A percentile compares a stretch with the other conserved stretches of the same genome.
Conservation (phyloP, 2,113 vertebrate species). For the Strigops habroptila region DNA sequence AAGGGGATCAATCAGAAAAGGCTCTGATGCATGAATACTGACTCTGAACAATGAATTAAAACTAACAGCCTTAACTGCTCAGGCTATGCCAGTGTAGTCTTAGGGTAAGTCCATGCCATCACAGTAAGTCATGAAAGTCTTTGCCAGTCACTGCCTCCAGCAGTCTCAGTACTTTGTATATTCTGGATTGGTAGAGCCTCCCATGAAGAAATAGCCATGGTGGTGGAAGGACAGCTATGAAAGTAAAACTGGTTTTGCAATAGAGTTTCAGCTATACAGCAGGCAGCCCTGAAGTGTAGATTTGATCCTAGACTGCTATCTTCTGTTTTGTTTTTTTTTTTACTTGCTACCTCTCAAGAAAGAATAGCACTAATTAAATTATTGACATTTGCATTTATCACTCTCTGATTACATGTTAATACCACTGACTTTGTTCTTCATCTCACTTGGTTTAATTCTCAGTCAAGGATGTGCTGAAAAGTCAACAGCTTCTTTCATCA, state of each 20-base stretch:
- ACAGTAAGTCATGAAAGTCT: not conserved
- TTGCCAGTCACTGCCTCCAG: not conserved
- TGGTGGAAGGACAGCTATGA: not conserved
- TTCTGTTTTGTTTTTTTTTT: not conserved
- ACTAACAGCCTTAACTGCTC: not conserved
- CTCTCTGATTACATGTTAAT: constrained; percentile 35
- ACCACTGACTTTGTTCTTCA: constrained; percentile 14
- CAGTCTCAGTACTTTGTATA: not conserved
- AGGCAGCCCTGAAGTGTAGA: not conserved
- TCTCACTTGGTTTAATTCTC: not conserved
- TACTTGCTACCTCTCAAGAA: not conserved
- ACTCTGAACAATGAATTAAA: not conserved
- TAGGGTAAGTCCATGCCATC: not conserved
- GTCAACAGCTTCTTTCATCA: constrained; percentile 22
- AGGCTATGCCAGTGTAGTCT: not conserved
- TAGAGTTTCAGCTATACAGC: not conserved
- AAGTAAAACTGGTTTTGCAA: not conserved
- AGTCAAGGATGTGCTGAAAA: constrained; percentile 26
- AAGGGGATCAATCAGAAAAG: not conserved
- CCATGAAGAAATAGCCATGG: not conserved
- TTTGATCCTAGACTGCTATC: not conserved
- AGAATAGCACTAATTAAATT: constrained; percentile 38
- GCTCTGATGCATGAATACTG: not conserved
- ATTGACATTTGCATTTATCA: constrained; percentile 50
- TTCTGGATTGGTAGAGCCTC: not conserved